phyloP scores from a whole-genome alignment of 2,797 vertebrate genomes.

The Trachurus trachurus region DNA sequence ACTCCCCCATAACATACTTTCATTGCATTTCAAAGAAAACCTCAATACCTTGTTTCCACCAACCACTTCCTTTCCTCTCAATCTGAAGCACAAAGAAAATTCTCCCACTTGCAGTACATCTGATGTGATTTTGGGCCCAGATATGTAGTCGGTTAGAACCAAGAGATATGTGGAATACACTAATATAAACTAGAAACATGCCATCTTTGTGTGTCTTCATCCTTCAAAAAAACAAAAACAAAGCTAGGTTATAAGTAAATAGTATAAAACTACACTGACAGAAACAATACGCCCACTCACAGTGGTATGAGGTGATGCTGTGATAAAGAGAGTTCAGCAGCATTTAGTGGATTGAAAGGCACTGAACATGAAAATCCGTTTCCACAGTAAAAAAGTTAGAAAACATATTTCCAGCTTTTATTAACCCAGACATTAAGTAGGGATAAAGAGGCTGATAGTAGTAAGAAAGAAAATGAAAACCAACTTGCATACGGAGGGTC shows the following conservation, averaged over 20 bases:
- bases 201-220: neutral
- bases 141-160: neutral
- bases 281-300: neutral
- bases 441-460: neutral
- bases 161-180: neutral
- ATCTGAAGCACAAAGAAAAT: slow-evolving; percentile 19
- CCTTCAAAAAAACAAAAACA: neutral
- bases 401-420: neutral
- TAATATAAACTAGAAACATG: neutral
- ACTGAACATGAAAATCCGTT: slow-evolving; percentile 15
- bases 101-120: slow-evolving; percentile 4
- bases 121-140: slow-evolving; percentile 3
- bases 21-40: slow-evolving; percentile 51
- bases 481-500: slow-evolving; percentile 16
- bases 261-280: neutral
- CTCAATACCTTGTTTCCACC: neutral
- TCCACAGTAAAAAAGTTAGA: slow-evolving; percentile 14
- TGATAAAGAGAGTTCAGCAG: slow-evolving; percentile 6
- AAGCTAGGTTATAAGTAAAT: neutral
- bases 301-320: slow-evolving; percentile 5
- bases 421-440: slow-evolving; percentile 2
- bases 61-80: slow-evolving; percentile 52
- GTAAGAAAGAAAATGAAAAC: neutral
- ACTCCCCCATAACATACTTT: slow-evolving; percentile 38
- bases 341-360: slow-evolving; percentile 39